Base-by-base conservation (phyloP, 2,888 invertebrate genomes). In the Zaprionus lineosus region DNA sequence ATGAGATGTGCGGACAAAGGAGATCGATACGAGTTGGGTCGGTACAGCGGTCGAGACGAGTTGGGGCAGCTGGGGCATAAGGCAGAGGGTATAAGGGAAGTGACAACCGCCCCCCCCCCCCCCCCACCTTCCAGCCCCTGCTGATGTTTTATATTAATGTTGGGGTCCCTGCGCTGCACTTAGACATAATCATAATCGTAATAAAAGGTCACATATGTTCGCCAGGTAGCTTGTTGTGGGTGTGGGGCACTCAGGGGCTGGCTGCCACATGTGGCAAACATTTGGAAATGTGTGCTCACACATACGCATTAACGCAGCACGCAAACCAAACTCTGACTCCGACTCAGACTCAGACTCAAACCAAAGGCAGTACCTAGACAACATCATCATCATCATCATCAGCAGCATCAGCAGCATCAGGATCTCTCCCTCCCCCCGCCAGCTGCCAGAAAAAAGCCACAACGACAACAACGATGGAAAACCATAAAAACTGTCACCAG, bases 181-280 rank as follows among this genome's bases (percentile, higher is more conserved):
- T 83, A 76, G 74, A 73, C 74, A 74, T 73, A 73, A 83, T 76
- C 77, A 78, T 76, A 81, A 78, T 55, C 65, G 77, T 58, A 74
- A 74, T 73, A 73, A 78, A 78, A 79, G 81, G 71, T 65, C 84
- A 65, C 84, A 78, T 81, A 76, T 83, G 84, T 51, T 43, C 31
- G 44, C 36, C 61, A 71, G 64, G 78, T 64, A 31, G 43, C n/a
- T 8, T 6, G 24, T 24, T 8, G 8, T 24, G n/a, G 15, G 24
- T 16, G 12, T 8, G 28, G 12, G 15, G 31, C 57, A 19, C 19
- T 7, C 31, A 15, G 37, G 19, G 24, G 19, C 16, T 33, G 46
- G 26, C 21, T 56, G 62, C 43, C 62, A 44, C 46, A 47, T 52
- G 41, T 24, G 50, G 51, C 69, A 62, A 24, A 53, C 33, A 40